Conservation (phyloP, 1,140 invertebrate genomes). For the Pseudomyrmex concolor region DNA sequence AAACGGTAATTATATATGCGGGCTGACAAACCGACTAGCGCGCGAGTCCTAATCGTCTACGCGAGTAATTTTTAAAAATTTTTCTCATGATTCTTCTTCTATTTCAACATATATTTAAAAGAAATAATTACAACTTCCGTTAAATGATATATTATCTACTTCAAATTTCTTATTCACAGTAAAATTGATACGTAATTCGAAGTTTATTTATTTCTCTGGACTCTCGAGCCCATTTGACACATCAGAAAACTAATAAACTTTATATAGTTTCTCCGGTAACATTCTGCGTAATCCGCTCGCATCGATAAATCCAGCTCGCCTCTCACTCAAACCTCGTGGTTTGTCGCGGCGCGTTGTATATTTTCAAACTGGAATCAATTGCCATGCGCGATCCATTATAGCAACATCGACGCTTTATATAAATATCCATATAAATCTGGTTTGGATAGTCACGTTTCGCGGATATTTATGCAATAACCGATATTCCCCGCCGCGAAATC, state of each 20-base stretch:
- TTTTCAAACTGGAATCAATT: conserved; percentile 36
- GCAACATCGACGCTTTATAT: conserved; percentile 27
- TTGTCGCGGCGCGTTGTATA: neutral
- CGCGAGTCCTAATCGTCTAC: neutral
- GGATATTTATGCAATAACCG: conserved; percentile 57
- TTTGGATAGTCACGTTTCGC: conserved; percentile 53
- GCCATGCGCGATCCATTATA: conserved; percentile 39
- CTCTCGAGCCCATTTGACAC: neutral
- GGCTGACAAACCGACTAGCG: neutral
- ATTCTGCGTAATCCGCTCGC: neutral
- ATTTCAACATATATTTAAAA: neutral
- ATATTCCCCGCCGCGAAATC: conserved; percentile 49
- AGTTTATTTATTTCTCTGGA: neutral
- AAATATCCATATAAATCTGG: conserved; percentile 58
- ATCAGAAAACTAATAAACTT: neutral
- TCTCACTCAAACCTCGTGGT: neutral
- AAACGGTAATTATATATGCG: conserved; percentile 17
- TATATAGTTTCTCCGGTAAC: neutral
- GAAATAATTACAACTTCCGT: neutral
- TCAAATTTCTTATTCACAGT: no score
- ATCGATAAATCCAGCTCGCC: neutral
- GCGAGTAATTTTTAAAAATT: neutral
- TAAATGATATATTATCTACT: no score
- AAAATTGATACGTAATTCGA: no score
- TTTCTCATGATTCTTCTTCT: neutral